A percentile compares a stretch with the other conserved stretches of the same genome.
Conservation (phyloP, 2,113 vertebrate species). For the Zootoca vivipara region DNA sequence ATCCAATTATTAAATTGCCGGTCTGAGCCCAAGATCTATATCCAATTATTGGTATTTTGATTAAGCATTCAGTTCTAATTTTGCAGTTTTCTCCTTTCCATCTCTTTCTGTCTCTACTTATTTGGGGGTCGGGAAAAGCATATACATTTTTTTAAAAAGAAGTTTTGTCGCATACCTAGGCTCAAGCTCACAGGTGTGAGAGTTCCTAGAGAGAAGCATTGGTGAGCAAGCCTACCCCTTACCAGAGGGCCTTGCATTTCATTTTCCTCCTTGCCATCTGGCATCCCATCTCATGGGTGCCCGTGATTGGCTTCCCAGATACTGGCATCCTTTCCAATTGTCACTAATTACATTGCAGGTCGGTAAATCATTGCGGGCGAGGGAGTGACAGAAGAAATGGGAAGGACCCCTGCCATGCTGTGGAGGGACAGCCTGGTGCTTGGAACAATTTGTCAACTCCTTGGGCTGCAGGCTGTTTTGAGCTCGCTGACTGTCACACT, state of each 20-base stretch:
- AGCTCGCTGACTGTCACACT: background rate
- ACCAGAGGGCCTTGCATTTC: slow-evolving; percentile 30
- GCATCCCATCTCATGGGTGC: slow-evolving; percentile 35
- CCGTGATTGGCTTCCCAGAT: slow-evolving; percentile 39
- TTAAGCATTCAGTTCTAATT: background rate
- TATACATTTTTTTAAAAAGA: too few species aligned
- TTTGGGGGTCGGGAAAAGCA: background rate
- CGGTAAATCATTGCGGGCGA: slow-evolving; percentile 57
- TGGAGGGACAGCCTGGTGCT: background rate
- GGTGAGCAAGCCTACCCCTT: slow-evolving; percentile 6
- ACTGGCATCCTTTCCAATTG: slow-evolving; percentile 65
- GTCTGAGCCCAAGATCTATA: background rate
- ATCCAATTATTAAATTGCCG: background rate
- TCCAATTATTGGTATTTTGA: too few species aligned
- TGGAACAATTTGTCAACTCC: slow-evolving; percentile 18
- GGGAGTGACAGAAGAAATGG: slow-evolving; percentile 35
- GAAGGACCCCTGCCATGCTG: background rate
- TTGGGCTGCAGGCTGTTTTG: background rate
- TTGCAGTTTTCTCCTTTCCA: background rate
- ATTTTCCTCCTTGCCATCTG: slow-evolving; percentile 60
- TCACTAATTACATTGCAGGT: slow-evolving; percentile 64
- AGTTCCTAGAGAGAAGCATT: slow-evolving; percentile 9
- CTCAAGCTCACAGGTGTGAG: background rate
- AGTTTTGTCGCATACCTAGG: background rate
- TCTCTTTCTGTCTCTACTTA: too few species aligned